phyloP scores from a whole-genome alignment of 2,888 invertebrate species.

The Meghimatium bilineatum region DNA sequence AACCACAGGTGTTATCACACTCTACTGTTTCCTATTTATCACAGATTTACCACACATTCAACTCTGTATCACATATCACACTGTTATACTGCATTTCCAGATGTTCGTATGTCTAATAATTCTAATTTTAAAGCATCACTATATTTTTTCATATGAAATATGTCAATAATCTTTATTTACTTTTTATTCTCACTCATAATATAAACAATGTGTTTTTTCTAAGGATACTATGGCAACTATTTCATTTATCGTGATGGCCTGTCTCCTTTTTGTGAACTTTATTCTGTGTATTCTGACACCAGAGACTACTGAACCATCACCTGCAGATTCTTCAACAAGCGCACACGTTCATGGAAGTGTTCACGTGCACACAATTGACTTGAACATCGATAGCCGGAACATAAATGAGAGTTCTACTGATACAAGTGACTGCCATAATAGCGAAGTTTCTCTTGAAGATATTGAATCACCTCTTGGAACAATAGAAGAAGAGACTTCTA shows the following conservation, averaged over 20 bases:
- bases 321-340: neutral
- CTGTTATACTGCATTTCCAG: too few species aligned
- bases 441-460: neutral
- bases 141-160: too few species aligned
- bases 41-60: too few species aligned
- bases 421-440: neutral
- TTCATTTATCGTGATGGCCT: conserved; percentile 11
- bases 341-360: too few species aligned
- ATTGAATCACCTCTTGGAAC: neutral
- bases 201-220: neutral
- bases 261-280: neutral
- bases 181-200: too few species aligned
- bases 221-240: neutral
- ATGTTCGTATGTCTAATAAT: too few species aligned
- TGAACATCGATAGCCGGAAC: neutral
- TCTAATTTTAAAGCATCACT: too few species aligned
- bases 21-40: too few species aligned
- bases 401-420: neutral
- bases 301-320: neutral
- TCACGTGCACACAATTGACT: neutral
- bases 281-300: neutral
- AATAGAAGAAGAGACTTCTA: conserved; percentile 5
- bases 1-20: too few species aligned
- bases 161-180: too few species aligned
- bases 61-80: too few species aligned